Conservation (phyloP, 2,113 vertebrate genomes). For the Myrmecophaga tridactyla region DNA sequence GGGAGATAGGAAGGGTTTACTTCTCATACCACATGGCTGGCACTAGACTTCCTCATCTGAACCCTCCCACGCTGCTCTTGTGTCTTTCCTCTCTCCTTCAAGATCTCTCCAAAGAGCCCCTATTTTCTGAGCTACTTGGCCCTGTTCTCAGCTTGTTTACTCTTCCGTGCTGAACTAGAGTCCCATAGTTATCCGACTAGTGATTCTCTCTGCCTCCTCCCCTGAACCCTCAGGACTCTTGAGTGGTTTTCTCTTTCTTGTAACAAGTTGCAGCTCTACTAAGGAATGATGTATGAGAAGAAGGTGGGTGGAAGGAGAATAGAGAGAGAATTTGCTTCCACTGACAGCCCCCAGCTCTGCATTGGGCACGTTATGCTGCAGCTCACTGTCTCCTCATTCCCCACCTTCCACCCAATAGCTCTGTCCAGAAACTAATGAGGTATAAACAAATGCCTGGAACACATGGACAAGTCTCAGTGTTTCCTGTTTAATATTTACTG, state of each 20-base stretch:
- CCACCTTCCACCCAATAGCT: neutral
- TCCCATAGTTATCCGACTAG: neutral
- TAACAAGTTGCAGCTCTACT: neutral
- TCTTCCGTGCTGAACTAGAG: neutral
- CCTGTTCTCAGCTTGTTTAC: neutral
- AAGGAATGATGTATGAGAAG: neutral
- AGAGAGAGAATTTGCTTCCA: neutral
- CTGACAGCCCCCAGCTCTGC: neutral
- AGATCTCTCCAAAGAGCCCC: neutral
- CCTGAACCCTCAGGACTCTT: neutral
- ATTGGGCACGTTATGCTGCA: neutral
- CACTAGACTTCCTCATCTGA: neutral
- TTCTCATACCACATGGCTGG: neutral
- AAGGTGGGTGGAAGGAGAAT: neutral
- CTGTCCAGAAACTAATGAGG: neutral
- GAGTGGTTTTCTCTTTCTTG: neutral
- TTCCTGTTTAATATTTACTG: neutral
- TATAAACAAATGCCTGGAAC: neutral
- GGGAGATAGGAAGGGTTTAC: neutral
- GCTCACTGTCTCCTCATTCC: neutral
- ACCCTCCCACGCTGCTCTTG: neutral
- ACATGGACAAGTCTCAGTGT: neutral
- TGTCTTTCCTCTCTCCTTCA: neutral
- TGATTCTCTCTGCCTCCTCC: neutral
- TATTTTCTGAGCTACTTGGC: neutral